Conservation (phyloP, 2,888 invertebrate species). For the Parascotia fuliginaria region DNA sequence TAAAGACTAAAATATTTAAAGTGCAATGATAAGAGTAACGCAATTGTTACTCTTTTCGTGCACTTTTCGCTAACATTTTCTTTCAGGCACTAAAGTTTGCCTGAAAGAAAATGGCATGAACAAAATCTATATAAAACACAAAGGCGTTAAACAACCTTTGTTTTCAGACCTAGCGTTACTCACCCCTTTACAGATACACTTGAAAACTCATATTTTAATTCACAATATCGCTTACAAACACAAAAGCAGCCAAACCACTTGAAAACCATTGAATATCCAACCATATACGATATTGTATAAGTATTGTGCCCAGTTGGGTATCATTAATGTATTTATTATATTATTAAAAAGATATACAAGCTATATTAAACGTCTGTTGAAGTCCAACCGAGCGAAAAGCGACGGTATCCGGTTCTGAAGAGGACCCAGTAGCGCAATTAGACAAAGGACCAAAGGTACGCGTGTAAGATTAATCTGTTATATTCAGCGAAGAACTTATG, state of each 20-base stretch:
- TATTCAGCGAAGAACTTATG: background rate
- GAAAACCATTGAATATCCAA: conserved; percentile 39
- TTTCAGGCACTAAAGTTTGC: no score
- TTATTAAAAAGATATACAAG: conserved; percentile 80
- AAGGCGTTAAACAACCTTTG: no score
- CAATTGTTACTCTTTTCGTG: no score
- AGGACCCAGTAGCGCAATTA: conserved; percentile 46
- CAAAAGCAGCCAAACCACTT: conserved; percentile 36
- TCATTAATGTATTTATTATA: conserved; percentile 69
- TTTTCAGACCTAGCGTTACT: conserved; percentile 5
- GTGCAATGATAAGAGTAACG: no score
- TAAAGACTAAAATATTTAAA: no score
- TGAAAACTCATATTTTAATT: conserved; percentile 33
- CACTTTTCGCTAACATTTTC: no score
- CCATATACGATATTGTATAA: conserved; percentile 36
- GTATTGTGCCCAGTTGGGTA: conserved; percentile 38
- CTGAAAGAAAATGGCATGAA: no score
- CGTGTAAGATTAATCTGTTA: conserved; percentile 1
- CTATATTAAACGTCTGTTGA: conserved; percentile 66
- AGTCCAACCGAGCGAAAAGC: conserved; percentile 74
- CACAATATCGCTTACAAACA: conserved; percentile 41
- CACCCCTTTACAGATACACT: conserved; percentile 21
- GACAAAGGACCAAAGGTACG: conserved; percentile 18
- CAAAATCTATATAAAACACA: no score
- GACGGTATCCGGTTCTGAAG: conserved; percentile 81